These are phyloP conservation scores for Synanthedon tipuliformis DNA, from an alignment of 2,888 invertebrate species.

Conservation along the genomic window DNA sequence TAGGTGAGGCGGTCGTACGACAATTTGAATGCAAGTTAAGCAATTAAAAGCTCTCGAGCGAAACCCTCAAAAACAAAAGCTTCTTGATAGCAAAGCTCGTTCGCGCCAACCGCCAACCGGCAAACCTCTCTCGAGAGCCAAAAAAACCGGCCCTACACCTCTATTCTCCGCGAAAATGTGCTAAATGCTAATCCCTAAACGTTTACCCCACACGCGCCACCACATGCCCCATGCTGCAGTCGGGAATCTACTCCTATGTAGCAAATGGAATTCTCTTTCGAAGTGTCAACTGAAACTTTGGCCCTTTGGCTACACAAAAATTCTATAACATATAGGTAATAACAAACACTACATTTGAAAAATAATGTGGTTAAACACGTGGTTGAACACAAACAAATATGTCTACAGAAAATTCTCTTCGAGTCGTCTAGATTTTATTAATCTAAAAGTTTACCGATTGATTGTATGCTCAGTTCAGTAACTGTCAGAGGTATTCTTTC, in stretches of 20 bases:
- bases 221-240: neutral
- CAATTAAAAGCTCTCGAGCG: slow-evolving; percentile 12
- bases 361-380: too few species aligned
- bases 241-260: neutral
- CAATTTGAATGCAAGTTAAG: slow-evolving; percentile 17
- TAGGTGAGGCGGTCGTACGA: neutral
- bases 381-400: too few species aligned
- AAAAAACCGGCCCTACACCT: slow-evolving; percentile 13
- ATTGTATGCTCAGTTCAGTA: too few species aligned
- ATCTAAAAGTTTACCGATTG: too few species aligned
- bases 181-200: slow-evolving; percentile 39
- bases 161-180: slow-evolving; percentile 25
- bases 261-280: too few species aligned
- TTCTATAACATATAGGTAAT: too few species aligned
- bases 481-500: too few species aligned
- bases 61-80: slow-evolving; percentile 16
- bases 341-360: too few species aligned
- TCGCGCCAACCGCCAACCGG: neutral
- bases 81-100: neutral
- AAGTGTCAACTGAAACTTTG: too few species aligned
- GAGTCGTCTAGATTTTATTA: too few species aligned
- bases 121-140: neutral
- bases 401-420: too few species aligned
- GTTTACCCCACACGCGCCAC: slow-evolving; percentile 6
- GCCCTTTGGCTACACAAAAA: too few species aligned